A percentile compares a stretch with the other conserved stretches of the same genome.
These are phyloP conservation scores for Euphonia xanthogaster DNA, from an alignment of 2,797 vertebrate genomes.

Conservation along the genomic window DNA sequence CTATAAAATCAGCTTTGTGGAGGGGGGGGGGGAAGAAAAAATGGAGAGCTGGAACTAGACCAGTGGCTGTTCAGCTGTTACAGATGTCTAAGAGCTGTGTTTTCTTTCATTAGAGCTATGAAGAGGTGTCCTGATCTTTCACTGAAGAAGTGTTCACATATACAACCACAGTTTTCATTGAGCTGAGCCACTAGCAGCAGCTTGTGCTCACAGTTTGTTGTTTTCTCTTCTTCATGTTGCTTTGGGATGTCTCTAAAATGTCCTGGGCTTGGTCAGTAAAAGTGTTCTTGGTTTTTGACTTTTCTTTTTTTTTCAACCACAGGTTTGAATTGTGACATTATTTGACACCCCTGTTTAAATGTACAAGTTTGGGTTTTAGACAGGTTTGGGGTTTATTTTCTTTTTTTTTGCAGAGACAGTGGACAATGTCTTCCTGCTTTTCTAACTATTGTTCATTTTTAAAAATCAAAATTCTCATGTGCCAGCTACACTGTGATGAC, in stretches of 20 bases:
- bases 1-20: neutral
- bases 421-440: neutral
- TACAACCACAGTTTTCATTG: neutral
- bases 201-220: neutral
- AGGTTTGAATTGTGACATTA: neutral
- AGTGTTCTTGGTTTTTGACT: neutral
- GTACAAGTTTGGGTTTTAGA: neutral
- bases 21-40: rapidly evolving
- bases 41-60: neutral
- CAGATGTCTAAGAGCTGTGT: neutral
- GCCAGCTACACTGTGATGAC: neutral
- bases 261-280: neutral
- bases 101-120: neutral
- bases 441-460: neutral
- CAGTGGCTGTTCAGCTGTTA: neutral
- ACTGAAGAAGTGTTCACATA: neutral
- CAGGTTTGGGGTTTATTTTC: neutral
- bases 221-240: neutral
- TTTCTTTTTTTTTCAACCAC: neutral
- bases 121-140: neutral
- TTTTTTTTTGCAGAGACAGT: neutral
- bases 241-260: neutral
- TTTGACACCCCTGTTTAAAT: neutral
- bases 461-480: neutral
- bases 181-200: neutral